Base-by-base conservation (phyloP, 2,797 vertebrate genomes). In the Halcyon chelicuti region DNA sequence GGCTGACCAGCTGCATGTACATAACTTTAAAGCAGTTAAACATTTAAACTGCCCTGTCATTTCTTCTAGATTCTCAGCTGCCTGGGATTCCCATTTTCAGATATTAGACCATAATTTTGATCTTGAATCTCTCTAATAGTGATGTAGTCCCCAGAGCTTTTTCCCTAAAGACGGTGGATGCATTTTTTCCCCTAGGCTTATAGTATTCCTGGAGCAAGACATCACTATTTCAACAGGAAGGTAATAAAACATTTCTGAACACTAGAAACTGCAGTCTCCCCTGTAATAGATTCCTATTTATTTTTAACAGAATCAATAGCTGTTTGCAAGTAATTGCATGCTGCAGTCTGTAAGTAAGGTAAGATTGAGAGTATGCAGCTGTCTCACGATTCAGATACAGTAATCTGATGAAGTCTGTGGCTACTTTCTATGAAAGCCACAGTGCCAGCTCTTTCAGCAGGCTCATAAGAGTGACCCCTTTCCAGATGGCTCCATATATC, bases 231-330 rank as follows among this genome's bases (percentile, higher is more conserved):
- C 93, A 97, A 95, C 89, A 78, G 91, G 94, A 97, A 97, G 89
- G 94, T 80, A 96, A 82, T 97, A 98, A 97, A 97, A 83, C 78
- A 86, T 94, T 96, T 97, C 89, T 89, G 84, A 97, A 85, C 65
- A 90, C 96, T 96, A 96, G 93, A 92, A 98, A 90, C 13, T 58
- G 68, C 78, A 90, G 91, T 94, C 94, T 97, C 72, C 85, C 49
- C 57, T 91, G 86, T 96, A 97, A 97, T 97, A 96, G 95, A 95
- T 96, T 86, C 82, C 88, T 97, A 97, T 98, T 97, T 98, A 98
- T 98, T 97, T 98, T 98, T 97, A 98, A 98, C 95, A 92, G 86
- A 97, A 98, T 98, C 97, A 97, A 98, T 98, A 98, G 89, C 81
- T 95, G 95, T 97, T 98, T 98, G 94, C 93, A 97, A 97, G 95